Evolutionary conservation across 2,113 vertebrate species (phyloP), one percentile per base, ranked within the genome.

Genomic region (Rhea pennata): DNA sequence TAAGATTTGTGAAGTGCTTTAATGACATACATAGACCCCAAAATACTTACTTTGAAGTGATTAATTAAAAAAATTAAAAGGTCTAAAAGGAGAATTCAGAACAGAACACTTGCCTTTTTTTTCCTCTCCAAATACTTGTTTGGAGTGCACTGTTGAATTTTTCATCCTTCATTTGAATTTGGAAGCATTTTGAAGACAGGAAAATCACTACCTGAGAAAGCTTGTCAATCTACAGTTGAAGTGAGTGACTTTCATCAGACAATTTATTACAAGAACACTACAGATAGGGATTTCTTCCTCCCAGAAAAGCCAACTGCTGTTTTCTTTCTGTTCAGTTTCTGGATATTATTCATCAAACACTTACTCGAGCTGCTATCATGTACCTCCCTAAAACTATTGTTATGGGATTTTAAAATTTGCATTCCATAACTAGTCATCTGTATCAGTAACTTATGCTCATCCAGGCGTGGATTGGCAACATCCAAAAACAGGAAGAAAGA

Each of bases 301-400:
- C 74, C 27, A 51, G 59, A 91, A 76, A 59, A 77, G 5, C 36
- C 31, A 90, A 86, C 56, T 83, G 40, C 51, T 90, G 21, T 53
- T 96, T 93, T 59, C 87, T 88, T 85, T 53, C 36, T 24, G 84
- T 69, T 90, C 81, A 40, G 56, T 93, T 75, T 62, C 26, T 66
- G 54, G 21, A n/a, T 42, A 83, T 59, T 75, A 76, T 73, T 66
- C 12, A 87, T 39, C 75, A 93, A 91, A 86, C 42, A 17, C 40
- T 88, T 86, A 71, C 73, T 93, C 87, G 33, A 86, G n/a, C 56
- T 80, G 64, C 64, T 86, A 84, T 61, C 46, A 59, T 1, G 2
- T 21, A 79, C 56, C 36, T 83, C 82, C 50, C 59, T 82, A 62
- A 76, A 33, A 62, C 58, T 87, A 54, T 29, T 3, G 0, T n/a